phyloP scores from a whole-genome alignment of 2,888 invertebrate species.

The Gastrophysa polygoni region DNA sequence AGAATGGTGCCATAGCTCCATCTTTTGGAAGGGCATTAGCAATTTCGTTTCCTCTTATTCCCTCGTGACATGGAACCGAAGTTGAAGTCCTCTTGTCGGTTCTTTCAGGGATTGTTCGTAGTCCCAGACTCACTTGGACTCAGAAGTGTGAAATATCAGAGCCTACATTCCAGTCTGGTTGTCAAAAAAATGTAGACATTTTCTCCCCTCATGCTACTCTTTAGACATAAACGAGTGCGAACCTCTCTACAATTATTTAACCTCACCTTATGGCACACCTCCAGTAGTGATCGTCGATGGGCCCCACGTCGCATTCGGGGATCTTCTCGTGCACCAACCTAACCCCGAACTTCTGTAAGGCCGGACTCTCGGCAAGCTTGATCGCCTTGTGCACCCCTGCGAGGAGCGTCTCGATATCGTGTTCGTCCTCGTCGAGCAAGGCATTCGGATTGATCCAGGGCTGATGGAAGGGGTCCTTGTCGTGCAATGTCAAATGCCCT shows the following conservation, averaged over 20 bases:
- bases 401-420: slow-evolving; percentile 68
- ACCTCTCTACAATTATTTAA: neutral
- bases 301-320: slow-evolving; percentile 61
- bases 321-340: slow-evolving; percentile 52
- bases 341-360: slow-evolving; percentile 65
- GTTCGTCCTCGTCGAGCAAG: slow-evolving; percentile 65
- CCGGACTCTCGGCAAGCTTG: slow-evolving; percentile 63
- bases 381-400: slow-evolving; percentile 65
- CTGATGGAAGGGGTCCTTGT: slow-evolving; percentile 74
- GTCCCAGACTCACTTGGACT: too few species aligned
- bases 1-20: too few species aligned
- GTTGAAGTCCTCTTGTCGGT: too few species aligned
- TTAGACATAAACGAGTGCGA: too few species aligned
- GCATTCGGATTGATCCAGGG: slow-evolving; percentile 85
- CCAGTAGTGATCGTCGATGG: slow-evolving; percentile 68
- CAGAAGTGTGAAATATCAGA: too few species aligned
- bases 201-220: too few species aligned
- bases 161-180: too few species aligned
- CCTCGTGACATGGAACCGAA: too few species aligned
- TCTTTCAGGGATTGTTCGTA: too few species aligned
- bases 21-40: too few species aligned
- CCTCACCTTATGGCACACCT: slow-evolving; percentile 61
- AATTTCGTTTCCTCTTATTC: too few species aligned
- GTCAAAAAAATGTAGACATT: too few species aligned
- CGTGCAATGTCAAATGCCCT: slow-evolving; percentile 72